phyloP scores from a whole-genome alignment of 2,888 invertebrate genomes.

The Hypselothyrea guttata region DNA sequence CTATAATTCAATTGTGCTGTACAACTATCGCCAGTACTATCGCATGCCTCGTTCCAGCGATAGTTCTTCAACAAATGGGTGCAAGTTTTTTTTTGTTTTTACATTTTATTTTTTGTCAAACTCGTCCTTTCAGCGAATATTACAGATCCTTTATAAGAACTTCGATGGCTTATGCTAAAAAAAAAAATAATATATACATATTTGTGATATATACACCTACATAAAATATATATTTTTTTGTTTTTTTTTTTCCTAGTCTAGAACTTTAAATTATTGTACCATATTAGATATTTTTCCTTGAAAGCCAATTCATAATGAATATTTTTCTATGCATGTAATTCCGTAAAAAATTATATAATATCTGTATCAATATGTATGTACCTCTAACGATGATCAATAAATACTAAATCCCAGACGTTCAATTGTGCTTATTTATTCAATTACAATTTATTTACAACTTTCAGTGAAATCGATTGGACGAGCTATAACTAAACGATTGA shows the following conservation, averaged over 20 bases:
- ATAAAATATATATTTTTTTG: conserved; percentile 9
- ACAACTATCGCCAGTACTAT: conserved; percentile 4
- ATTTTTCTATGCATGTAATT: conserved; percentile 65
- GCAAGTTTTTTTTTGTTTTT: conserved; percentile 4
- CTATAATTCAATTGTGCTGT: neutral
- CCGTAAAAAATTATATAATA: conserved; percentile 29
- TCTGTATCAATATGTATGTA: conserved; percentile 22
- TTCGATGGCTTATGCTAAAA: conserved; percentile 45
- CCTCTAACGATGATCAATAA: conserved; percentile 37
- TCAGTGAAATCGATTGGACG: too few species aligned
- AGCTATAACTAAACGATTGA: too few species aligned
- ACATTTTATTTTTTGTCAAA: neutral
- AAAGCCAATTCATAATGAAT: conserved; percentile 55
- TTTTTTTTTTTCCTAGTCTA: conserved; percentile 40
- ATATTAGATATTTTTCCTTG: conserved; percentile 58
- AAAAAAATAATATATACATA: conserved; percentile 51
- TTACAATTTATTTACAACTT: too few species aligned
- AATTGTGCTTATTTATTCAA: conserved; percentile 8
- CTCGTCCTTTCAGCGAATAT: conserved; percentile 7
- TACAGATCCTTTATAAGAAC: neutral
- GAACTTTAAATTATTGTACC: conserved; percentile 63
- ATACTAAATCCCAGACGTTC: conserved; percentile 19
- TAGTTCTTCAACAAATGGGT: conserved; percentile 2
- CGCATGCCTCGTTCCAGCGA: neutral
- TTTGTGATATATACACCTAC: conserved; percentile 70